A percentile compares a stretch with the other conserved stretches of the same genome.
phyloP scores from a whole-genome alignment of 2,888 invertebrate species.

The Metalampra italica region DNA sequence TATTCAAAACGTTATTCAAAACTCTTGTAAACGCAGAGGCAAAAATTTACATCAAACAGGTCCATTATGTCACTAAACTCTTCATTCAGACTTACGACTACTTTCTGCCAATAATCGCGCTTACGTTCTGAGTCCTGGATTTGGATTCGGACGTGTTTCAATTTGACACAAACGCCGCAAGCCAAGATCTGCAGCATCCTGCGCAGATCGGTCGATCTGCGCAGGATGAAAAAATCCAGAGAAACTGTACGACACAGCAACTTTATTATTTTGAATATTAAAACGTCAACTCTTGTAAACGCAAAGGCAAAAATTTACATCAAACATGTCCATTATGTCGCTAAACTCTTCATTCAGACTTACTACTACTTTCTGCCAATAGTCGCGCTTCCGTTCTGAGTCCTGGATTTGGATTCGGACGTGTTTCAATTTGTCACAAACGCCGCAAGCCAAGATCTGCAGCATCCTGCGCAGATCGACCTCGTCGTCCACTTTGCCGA shows the following conservation, averaged over 20 bases:
- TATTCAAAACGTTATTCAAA: too few relatives aligned
- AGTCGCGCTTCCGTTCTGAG: conserved; percentile 30
- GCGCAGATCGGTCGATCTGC: conserved; percentile 46
- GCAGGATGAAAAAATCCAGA: too few relatives aligned
- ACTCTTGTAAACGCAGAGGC: too few relatives aligned
- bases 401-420: conserved; percentile 57
- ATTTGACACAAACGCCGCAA: conserved; percentile 52
- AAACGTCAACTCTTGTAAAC: conserved; percentile 58
- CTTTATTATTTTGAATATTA: too few relatives aligned
- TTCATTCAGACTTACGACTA: conserved; percentile 29
- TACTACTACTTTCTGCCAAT: conserved; percentile 40
- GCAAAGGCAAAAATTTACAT: conserved; percentile 42
- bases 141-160: conserved; percentile 51
- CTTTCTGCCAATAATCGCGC: conserved; percentile 41
- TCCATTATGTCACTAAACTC: conserved; percentile 47
- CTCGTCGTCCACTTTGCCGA: conserved; percentile 46
- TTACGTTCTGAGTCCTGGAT: conserved; percentile 48
- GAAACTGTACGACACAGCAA: too few relatives aligned
- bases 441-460: conserved; percentile 49
- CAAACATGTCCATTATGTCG: conserved; percentile 45
- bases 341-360: conserved; percentile 38
- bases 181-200: conserved; percentile 46
- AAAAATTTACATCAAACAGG: conserved; percentile 36
- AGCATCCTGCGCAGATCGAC: conserved; percentile 46
- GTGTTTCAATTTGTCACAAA: conserved; percentile 52